phyloP scores from a whole-genome alignment of 2,113 vertebrate species.

The Petrocephalus zakoni region DNA sequence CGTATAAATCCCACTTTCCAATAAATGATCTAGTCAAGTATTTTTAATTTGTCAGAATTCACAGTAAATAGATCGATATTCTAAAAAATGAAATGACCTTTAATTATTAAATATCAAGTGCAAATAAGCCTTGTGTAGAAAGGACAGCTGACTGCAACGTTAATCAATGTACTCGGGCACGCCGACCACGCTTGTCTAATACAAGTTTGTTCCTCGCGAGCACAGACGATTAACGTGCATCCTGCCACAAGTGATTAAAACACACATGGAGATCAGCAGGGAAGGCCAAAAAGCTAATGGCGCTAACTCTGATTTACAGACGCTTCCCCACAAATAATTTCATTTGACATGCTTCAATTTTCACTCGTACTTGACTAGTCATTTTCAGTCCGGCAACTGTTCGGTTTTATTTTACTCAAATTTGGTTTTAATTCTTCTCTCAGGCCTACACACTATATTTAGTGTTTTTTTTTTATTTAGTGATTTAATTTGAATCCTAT shows the following conservation, averaged over 20 bases:
- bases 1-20: background rate
- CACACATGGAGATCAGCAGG: background rate
- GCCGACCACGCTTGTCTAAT: background rate
- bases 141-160: background rate
- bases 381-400: background rate
- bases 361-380: background rate
- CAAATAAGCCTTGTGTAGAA: background rate
- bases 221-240: background rate
- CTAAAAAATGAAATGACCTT: background rate
- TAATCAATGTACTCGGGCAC: background rate
- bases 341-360: background rate
- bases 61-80: background rate
- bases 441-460: background rate
- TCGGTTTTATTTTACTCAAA: background rate
- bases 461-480: background rate
- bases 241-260: background rate
- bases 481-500: background rate
- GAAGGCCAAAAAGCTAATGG: background rate
- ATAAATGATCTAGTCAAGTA: background rate
- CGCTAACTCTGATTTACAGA: background rate
- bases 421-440: background rate
- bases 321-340: background rate
- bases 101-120: background rate
- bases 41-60: background rate
- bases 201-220: too few relatives aligned